Conservation (phyloP, 2,113 vertebrate species). For the Camelus dromedarius region DNA sequence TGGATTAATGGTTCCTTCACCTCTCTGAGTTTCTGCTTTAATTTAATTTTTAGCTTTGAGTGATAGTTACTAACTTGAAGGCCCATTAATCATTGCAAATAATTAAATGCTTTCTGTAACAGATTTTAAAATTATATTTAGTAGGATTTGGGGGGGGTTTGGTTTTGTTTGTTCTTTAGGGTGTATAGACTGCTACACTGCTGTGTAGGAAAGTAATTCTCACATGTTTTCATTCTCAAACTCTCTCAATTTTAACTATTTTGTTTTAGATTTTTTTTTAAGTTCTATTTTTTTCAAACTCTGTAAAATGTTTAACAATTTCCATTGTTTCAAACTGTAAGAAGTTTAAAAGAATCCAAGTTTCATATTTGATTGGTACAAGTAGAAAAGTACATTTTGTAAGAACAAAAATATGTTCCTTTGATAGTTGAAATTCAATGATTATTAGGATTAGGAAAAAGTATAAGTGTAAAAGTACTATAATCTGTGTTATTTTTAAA, state of each 20-base stretch:
- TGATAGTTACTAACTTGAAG: conserved; percentile 30
- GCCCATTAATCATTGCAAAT: conserved; percentile 32
- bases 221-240: neutral
- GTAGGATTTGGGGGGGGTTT: neutral
- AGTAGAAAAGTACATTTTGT: conserved; percentile 6
- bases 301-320: conserved; percentile 19
- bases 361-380: conserved; percentile 6
- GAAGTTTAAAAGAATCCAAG: neutral
- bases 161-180: neutral
- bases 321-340: neutral
- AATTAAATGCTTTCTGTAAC: conserved; percentile 16
- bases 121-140: neutral
- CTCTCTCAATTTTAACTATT: neutral
- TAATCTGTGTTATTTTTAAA: neutral
- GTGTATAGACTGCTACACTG: neutral
- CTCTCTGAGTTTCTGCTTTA: conserved; percentile 53
- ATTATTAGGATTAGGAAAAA: conserved; percentile 50
- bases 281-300: conserved; percentile 10
- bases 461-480: neutral
- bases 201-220: conserved; percentile 25
- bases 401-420: conserved; percentile 27
- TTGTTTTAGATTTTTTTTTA: neutral
- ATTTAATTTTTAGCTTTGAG: conserved; percentile 47
- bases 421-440: neutral
- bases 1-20: neutral